These are phyloP conservation scores for Erebia aethiops DNA, from an alignment of 2,888 invertebrate species.

Conservation along the genomic window DNA sequence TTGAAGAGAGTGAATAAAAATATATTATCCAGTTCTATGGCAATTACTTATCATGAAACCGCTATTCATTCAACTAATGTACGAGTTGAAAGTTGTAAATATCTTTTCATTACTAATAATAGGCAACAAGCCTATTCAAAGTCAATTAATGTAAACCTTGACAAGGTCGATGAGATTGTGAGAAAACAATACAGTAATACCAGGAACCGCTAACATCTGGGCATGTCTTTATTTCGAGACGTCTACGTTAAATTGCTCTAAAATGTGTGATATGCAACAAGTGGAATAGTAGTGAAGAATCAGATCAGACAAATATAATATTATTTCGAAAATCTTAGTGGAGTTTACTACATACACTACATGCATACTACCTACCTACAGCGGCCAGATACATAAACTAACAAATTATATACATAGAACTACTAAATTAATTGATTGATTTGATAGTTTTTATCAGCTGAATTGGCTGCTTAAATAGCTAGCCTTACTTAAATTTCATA, in stretches of 20 bases:
- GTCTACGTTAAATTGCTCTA: slow-evolving; percentile 48
- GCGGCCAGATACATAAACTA: too few relatives aligned
- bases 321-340: background rate
- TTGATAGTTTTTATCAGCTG: too few relatives aligned
- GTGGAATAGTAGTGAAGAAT: slow-evolving; percentile 33
- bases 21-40: too few relatives aligned
- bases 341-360: background rate
- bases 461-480: too few relatives aligned
- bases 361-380: too few relatives aligned
- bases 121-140: slow-evolving; percentile 29
- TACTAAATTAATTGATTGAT: too few relatives aligned
- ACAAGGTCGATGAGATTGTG: slow-evolving; percentile 62
- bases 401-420: too few relatives aligned
- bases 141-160: slow-evolving; percentile 43
- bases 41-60: too few relatives aligned
- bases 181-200: slow-evolving; percentile 64
- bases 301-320: background rate
- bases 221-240: slow-evolving; percentile 68
- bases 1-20: too few relatives aligned
- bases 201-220: slow-evolving; percentile 67
- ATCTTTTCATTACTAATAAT: background rate
- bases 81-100: background rate
- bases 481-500: too few relatives aligned
- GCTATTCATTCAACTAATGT: background rate
- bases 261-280: slow-evolving; percentile 49